phyloP scores from a whole-genome alignment of 2,888 invertebrate genomes.

The Notocelia uddmanniana region DNA sequence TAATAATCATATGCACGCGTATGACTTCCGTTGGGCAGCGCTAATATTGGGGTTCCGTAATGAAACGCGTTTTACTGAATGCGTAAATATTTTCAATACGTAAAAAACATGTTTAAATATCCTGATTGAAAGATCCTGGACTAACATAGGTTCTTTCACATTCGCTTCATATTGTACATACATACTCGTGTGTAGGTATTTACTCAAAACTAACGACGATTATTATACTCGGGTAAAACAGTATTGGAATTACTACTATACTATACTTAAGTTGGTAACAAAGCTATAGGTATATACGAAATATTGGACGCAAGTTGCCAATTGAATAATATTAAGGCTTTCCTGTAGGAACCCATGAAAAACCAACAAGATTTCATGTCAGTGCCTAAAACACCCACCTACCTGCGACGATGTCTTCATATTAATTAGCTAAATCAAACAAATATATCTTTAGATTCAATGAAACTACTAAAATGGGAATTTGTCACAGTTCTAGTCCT shows the following conservation, averaged over 20 bases:
- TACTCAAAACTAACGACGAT: too few species aligned
- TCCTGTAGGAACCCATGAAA: too few species aligned
- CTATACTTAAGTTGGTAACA: too few species aligned
- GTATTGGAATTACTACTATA: too few species aligned
- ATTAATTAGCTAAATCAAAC: not conserved
- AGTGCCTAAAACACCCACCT: not conserved
- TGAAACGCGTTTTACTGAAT: not conserved
- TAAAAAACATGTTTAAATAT: not conserved
- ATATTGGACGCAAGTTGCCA: too few species aligned
- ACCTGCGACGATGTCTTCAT: not conserved
- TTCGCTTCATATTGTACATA: not conserved
- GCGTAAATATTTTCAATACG: not conserved
- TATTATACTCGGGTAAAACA: too few species aligned
- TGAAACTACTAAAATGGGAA: too few species aligned
- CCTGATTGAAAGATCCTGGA: not conserved
- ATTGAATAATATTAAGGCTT: too few species aligned
- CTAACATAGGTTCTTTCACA: not conserved
- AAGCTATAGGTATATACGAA: too few species aligned
- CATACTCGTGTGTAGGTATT: too few species aligned
- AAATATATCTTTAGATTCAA: not conserved
- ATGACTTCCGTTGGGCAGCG: slow-evolving; percentile 70
- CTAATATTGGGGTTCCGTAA: slow-evolving; percentile 55
- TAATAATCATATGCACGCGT: slow-evolving; percentile 80
- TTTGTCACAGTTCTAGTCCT: not conserved
- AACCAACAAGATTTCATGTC: too few species aligned